Percentiles rank a stretch among this genome's conserved stretches.
Evolutionary conservation across 2,888 invertebrate species (phyloP).

Genomic region (Aricia artaxerxes): DNA sequence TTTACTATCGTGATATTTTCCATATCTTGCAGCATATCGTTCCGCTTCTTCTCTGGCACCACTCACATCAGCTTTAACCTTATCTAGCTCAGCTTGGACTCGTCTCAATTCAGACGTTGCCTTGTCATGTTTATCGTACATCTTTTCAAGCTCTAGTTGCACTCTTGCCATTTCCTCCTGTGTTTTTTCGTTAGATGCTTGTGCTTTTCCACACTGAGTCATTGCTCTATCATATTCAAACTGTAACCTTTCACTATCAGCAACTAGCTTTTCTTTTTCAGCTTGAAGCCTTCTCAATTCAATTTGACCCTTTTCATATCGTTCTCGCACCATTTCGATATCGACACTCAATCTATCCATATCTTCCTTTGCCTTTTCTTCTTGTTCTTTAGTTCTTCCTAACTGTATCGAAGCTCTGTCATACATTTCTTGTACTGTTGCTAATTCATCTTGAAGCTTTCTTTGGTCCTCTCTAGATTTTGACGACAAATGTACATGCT

Average conservation of each 20-base stretch:
- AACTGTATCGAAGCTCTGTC: slow-evolving; percentile 92
- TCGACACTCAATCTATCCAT: slow-evolving; percentile 88
- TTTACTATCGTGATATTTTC: slow-evolving; percentile 88
- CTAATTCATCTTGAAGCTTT: slow-evolving; percentile 92
- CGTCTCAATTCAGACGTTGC: slow-evolving; percentile 90
- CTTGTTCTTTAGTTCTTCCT: slow-evolving; percentile 91
- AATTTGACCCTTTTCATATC: slow-evolving; percentile 92
- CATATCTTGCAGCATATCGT: slow-evolving; percentile 85
- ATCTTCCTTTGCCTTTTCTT: slow-evolving; percentile 94
- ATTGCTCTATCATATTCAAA: slow-evolving; percentile 93
- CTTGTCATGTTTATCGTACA: slow-evolving; percentile 94
- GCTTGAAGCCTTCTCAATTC: slow-evolving; percentile 90
- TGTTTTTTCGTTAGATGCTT: slow-evolving; percentile 91
- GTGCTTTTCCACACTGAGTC: slow-evolving; percentile 91
- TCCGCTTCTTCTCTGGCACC: slow-evolving; percentile 90
- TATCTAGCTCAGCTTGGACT: slow-evolving; percentile 88
- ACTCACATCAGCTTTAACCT: slow-evolving; percentile 85
- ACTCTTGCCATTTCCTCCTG: slow-evolving; percentile 94
- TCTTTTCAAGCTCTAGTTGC: slow-evolving; percentile 93
- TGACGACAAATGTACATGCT: slow-evolving; percentile 87
- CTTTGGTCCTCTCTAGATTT: slow-evolving; percentile 92
- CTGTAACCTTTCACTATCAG: slow-evolving; percentile 90
- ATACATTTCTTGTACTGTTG: slow-evolving; percentile 92
- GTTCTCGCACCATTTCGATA: slow-evolving; percentile 92
- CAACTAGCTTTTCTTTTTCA: slow-evolving; percentile 91